Base-by-base conservation (phyloP, 1,140 invertebrate genomes). In the Pseudomyrmex flavicornis region DNA sequence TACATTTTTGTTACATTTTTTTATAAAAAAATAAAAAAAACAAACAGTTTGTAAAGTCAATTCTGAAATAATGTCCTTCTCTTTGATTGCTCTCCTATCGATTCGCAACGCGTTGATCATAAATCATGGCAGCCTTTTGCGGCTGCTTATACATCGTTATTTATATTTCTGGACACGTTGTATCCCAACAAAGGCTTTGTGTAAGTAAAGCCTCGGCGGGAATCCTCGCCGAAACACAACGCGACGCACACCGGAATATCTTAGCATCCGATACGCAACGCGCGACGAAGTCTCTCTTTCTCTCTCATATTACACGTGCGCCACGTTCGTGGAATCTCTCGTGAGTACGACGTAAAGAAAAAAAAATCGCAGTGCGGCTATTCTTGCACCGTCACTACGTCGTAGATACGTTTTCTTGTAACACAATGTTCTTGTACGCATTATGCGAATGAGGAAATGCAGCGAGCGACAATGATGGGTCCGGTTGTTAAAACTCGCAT, bases 301-400 rank as follows among this genome's bases (percentile, higher is more conserved):
- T 35, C 12, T 52, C 2, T 52, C 50, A 13, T 52, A 10, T 10
- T 68, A 46, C 50, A 70, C 12, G 20, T 35, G 50, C 35, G 44
- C 20, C 17, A 15, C 9, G 15, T 7, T 10, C 3, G 5, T 35
- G 46, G 0, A n/a, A 2, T 2, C 1, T 15, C 15, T 48, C n/a
- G 26, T 52, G n/a, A 20, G 15, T 48, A 56, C 56, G 61, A n/a
- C 52, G 82, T 72, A 68, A 85, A 80, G 74, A 85, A 77, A 35
- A 35, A 35, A 35, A 35, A 59, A 20, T 22, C 56, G 26, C 56
- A 35, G 35, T 13, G 50, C 26, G 20, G 56, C 62, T 88, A 88
- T 88, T 88, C 76, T 82, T 74, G 86, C 83, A 73, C 75, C 86
- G 87, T 85, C 86, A 85, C 52, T 22, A 62, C 3, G 46, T 54